Evolutionary conservation across 2,113 vertebrate genomes (phyloP).

Genomic region (Leptobrachium ailaonicum): DNA sequence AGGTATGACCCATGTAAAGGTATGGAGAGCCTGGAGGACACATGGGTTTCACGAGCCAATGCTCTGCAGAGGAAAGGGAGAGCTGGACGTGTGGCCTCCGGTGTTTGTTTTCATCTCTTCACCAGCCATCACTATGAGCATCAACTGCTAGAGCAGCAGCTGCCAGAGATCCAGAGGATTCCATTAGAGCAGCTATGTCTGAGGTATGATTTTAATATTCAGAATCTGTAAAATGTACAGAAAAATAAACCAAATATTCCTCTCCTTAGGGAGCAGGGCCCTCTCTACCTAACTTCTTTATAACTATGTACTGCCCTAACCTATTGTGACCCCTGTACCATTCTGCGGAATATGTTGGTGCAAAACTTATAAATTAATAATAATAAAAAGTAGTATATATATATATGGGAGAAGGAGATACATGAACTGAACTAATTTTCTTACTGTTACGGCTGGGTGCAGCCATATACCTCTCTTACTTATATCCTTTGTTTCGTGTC

Average conservation of each 20-base stretch:
- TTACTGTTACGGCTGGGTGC: too few relatives aligned
- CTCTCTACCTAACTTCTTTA: too few relatives aligned
- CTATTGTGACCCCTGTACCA: neutral
- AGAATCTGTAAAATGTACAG: too few relatives aligned
- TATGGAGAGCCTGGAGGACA: constrained; percentile 97
- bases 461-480: too few relatives aligned
- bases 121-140: constrained; percentile 89
- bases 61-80: constrained; percentile 91
- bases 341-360: too few relatives aligned
- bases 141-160: constrained; percentile 84
- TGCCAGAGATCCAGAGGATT: constrained; percentile 94
- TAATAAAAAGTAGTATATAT: too few relatives aligned
- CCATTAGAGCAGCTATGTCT: constrained; percentile 95
- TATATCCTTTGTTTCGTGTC: too few relatives aligned
- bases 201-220: constrained; percentile 65
- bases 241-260: neutral
- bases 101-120: constrained; percentile 95
- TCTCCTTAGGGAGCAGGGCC: too few relatives aligned
- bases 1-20: constrained; percentile 92
- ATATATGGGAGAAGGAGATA: too few relatives aligned
- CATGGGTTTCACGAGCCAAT: constrained; percentile 89
- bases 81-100: constrained; percentile 91
- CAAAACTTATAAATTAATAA: too few relatives aligned
- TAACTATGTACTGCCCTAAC: too few relatives aligned
- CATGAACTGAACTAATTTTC: too few relatives aligned